Percentiles rank a stretch among this genome's conserved stretches.
phyloP scores from a whole-genome alignment of 1,140 invertebrate genomes.

The Ridgeia piscesae region DNA sequence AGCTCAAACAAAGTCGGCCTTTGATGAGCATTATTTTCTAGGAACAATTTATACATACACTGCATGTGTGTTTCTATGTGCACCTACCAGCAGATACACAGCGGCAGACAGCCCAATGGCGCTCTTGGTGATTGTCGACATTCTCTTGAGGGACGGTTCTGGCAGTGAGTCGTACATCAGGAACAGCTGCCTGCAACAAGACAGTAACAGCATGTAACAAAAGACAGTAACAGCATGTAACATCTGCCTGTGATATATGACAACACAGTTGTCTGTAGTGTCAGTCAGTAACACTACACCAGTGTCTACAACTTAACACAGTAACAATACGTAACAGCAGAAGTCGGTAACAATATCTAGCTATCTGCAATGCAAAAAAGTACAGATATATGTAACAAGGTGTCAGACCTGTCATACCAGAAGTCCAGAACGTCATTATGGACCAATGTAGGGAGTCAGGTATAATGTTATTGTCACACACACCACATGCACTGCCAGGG shows the following conservation, averaged over 20 bases:
- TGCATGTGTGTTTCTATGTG: too few relatives aligned
- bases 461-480: too few relatives aligned
- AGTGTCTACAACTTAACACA: not conserved
- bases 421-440: too few relatives aligned
- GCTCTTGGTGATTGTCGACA: slow-evolving; percentile 82
- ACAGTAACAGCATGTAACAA: slow-evolving; percentile 9
- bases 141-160: slow-evolving; percentile 82
- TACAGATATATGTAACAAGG: not conserved
- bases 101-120: slow-evolving; percentile 88
- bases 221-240: not conserved
- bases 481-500: too few relatives aligned
- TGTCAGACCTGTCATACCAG: not conserved
- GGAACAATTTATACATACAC: too few relatives aligned
- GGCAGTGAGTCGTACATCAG: slow-evolving; percentile 90
- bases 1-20: too few relatives aligned
- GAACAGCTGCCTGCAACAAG: slow-evolving; percentile 79
- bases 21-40: not conserved
- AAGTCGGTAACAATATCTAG: not conserved
- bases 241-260: not conserved
- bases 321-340: not conserved
- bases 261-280: not conserved
- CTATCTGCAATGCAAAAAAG: not conserved
- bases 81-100: slow-evolving; percentile 64
- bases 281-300: not conserved
- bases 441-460: too few relatives aligned